Percentiles rank a stretch among this genome's conserved stretches.
Conservation (phyloP, 2,888 invertebrate species). For the Dryomyza anilis region DNA sequence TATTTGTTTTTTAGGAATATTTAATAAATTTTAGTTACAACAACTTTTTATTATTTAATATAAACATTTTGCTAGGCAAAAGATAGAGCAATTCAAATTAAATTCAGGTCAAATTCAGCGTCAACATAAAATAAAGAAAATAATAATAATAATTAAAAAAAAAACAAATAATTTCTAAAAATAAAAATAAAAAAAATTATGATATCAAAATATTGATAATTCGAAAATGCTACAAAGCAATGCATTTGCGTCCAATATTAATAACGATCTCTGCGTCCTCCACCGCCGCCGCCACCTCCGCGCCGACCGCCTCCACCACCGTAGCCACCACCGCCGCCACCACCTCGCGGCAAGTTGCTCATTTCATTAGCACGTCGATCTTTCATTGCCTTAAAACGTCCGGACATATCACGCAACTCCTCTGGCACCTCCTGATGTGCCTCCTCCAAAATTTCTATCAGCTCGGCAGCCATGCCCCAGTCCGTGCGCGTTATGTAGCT, state of each 20-base stretch:
- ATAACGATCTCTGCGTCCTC: conserved; percentile 40
- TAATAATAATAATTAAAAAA: neutral
- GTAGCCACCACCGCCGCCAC: conserved; percentile 34
- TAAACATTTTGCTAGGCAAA: too few species aligned
- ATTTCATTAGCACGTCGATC: conserved; percentile 65
- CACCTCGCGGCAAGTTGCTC: conserved; percentile 36
- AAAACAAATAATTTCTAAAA: too few species aligned
- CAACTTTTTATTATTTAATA: too few species aligned
- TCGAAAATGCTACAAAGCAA: neutral
- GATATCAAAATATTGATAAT: neutral
- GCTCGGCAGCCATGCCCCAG: conserved; percentile 80
- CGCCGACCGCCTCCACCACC: conserved; percentile 29
- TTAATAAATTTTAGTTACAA: too few species aligned
- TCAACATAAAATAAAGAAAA: neutral
- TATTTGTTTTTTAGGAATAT: too few species aligned
- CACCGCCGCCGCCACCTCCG: conserved; percentile 34
- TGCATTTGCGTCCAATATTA: conserved; percentile 17
- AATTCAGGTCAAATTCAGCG: too few species aligned
- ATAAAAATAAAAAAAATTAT: neutral
- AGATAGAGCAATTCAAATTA: too few species aligned
- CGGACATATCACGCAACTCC: conserved; percentile 76
- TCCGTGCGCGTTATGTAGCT: conserved; percentile 81
- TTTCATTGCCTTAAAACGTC: conserved; percentile 73
- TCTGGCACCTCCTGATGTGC: conserved; percentile 83
- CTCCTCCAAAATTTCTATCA: conserved; percentile 86